phyloP scores from a whole-genome alignment of 2,888 invertebrate species.

The Mesorhabditis spiculigera region DNA sequence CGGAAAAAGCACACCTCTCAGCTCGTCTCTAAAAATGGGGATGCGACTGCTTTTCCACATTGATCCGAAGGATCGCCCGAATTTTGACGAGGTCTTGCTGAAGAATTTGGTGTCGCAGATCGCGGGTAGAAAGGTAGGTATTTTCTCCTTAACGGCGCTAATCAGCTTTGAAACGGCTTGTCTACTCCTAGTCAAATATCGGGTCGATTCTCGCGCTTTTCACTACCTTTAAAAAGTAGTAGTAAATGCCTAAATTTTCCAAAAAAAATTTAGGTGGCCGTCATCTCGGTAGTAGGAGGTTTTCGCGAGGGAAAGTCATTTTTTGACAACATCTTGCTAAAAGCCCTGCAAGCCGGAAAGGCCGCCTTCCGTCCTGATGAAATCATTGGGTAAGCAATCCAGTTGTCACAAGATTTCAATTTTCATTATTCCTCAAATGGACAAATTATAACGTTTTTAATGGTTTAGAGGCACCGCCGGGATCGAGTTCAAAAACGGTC shows the following conservation, averaged over 20 bases:
- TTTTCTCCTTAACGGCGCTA: no score
- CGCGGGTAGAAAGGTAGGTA: no score
- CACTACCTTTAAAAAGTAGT: no score
- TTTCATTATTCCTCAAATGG: neutral
- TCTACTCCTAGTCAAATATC: no score
- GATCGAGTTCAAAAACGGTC: neutral
- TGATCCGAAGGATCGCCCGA: neutral
- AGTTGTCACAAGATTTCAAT: no score
- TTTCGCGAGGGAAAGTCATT: slow-evolving; percentile 1
- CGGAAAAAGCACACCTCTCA: no score
- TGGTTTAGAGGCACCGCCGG: neutral
- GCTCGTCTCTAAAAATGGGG: neutral
- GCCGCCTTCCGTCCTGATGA: neutral
- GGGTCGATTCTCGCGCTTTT: no score
- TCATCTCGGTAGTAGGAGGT: slow-evolving; percentile 4
- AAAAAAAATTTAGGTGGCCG: neutral
- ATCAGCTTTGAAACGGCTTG: no score
- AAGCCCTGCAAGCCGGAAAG: neutral
- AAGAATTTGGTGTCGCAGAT: no score
- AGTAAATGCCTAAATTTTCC: no score
- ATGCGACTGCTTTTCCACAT: neutral
- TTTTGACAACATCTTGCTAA: slow-evolving; percentile 5
- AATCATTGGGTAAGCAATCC: neutral
- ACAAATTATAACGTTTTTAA: neutral
- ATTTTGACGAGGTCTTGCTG: neutral